Percentiles rank a stretch among this genome's conserved stretches.
Conservation (phyloP, 2,113 vertebrate genomes). For the Sturnus vulgaris region DNA sequence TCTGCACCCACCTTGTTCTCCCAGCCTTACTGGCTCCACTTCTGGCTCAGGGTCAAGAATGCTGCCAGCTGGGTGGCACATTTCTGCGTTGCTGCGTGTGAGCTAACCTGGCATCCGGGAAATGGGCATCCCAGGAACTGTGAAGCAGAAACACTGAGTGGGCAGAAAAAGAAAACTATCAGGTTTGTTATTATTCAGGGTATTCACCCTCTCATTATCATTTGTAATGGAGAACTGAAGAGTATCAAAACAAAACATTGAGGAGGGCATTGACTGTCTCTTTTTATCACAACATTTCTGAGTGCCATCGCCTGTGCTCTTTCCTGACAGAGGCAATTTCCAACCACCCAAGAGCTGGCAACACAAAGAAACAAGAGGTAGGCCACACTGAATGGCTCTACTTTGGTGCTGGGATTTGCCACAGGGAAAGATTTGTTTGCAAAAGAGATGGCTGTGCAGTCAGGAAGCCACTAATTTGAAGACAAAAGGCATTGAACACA, state of each 20-base stretch:
- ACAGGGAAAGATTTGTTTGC: neutral
- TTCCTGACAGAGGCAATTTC: neutral
- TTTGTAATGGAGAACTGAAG: constrained; percentile 5
- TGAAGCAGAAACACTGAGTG: neutral
- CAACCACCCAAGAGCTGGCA: neutral
- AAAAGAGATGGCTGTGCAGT: neutral
- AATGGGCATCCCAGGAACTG: neutral
- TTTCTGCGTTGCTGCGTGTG: neutral
- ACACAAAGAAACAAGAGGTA: neutral
- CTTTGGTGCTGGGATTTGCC: neutral
- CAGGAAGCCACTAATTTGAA: neutral
- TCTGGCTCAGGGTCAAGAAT: neutral
- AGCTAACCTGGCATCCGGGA: neutral
- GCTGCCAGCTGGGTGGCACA: neutral
- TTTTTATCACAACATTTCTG: neutral
- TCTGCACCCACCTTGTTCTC: neutral
- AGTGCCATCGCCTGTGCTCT: fast-evolving
- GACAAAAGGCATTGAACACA: neutral
- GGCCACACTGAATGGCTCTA: neutral
- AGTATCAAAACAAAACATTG: constrained; percentile 26
- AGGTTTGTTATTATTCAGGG: neutral
- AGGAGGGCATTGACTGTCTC: neutral
- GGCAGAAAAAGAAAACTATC: neutral
- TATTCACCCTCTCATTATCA: neutral
- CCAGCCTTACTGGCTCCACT: neutral